Evolutionary conservation across 2,113 vertebrate species (phyloP).

Genomic region (Larimichthys polyactis): DNA sequence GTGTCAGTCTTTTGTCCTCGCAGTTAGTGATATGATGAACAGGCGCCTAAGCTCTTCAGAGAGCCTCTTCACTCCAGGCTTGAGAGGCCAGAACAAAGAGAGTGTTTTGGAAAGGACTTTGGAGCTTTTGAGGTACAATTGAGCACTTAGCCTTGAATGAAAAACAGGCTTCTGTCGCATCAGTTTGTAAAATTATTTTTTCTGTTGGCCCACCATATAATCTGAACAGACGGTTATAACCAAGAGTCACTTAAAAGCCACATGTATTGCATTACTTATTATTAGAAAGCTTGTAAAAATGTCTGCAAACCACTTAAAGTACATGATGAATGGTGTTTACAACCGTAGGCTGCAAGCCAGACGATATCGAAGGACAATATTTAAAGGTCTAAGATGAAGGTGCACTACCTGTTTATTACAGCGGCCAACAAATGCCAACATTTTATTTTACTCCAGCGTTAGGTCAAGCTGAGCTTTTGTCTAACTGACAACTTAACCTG

Average conservation of each 20-base stretch:
- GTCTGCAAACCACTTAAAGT: not conserved
- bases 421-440: not conserved
- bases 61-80: not conserved
- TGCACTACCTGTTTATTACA: not conserved
- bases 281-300: not conserved
- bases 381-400: not conserved
- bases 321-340: not conserved
- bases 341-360: not conserved
- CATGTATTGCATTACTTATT: not conserved
- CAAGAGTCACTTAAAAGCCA: not conserved
- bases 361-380: not conserved
- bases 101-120: not conserved
- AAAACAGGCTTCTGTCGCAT: not conserved
- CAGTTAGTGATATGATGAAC: constrained; percentile 21
- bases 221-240: not conserved
- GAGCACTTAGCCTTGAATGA: not conserved
- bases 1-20: constrained; percentile 55
- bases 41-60: not conserved
- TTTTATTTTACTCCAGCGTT: not conserved
- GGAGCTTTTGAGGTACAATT: not conserved
- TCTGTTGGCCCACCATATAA: not conserved
- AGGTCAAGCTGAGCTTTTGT: not conserved
- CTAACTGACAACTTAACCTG: not conserved
- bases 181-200: not conserved
- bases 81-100: not conserved